Evolutionary conservation across 1,140 invertebrate species (phyloP), one percentile per base, ranked within the genome.

Genomic region (Nixonia krombeini): DNA sequence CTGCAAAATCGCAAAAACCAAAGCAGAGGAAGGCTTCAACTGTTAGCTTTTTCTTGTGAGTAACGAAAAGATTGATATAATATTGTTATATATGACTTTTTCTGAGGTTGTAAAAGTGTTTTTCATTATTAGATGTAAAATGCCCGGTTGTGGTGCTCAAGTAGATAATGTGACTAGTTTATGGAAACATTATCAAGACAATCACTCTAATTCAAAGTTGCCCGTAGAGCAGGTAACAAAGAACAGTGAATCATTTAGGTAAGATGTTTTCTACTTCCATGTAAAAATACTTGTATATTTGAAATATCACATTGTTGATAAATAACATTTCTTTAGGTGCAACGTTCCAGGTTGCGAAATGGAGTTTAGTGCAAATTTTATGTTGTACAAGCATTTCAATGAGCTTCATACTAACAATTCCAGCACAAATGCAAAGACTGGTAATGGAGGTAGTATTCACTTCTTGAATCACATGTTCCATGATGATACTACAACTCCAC

Each of bases 121-220:
- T 26, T 41, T 15, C 17, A 21, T 51, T 61, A n/a, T 35, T 53
- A 85, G 83, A 55, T 85, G 83, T 40, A 85, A 85, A 68, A 81
- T 81, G 65, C 80, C 82, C 41, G 82, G 83, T 18, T 85, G 83
- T 53, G 78, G 81, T 35, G 80, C 76, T 17, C 76, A 84, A 72
- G 75, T 81, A 12, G 79, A 76, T 38, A 83, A 82, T 42, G 83
- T 81, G 15, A 80, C 74, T 47, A 75, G 71, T 63, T 62, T 85
- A 45, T 85, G 80, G 80, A 82, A 85, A 51, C 82, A 85, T 68
- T 85, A 83, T 67, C 83, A 85, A 38, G 81, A 85, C 45, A 85
- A 80, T 80, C 83, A 85, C 69, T 80, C 81, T 21, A 82, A 80
- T 72, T 71, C 77, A 16, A 84, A 85, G 61, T 67, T 78, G 31